Evolutionary conservation across 2,113 vertebrate species (phyloP), one percentile per base, ranked within the genome.

Genomic region (Megaleporinus macrocephalus): DNA sequence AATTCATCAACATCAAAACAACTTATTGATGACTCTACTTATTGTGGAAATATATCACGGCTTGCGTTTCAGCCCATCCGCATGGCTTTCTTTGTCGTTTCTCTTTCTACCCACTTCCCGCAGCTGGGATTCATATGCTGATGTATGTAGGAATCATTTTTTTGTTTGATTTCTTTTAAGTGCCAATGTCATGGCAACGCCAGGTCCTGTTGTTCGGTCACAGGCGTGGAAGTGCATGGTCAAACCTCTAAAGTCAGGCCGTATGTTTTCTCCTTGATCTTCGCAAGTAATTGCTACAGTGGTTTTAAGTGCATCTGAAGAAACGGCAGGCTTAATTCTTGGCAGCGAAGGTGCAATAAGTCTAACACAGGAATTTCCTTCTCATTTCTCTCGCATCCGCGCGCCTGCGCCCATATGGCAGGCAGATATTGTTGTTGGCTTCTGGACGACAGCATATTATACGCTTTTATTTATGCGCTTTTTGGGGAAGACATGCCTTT

Each of bases 341-440:
- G 87, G 89, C 84, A 82, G 75, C 65, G 66, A 44, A 89, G 86
- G 89, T 88, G 84, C 88, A 89, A 80, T 89, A 90, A 92, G 86
- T 91, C 87, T 88, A 87, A 89, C 88, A 59, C 83, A 93, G 90
- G 90, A 93, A 93, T 94, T 92, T 94, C 86, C 89, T 93, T 89
- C 90, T 76, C 79, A 78, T 88, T 90, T 53, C 57, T 30, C 79
- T 85, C 68, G 70, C 87, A 89, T 92, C 87, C 75, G 82, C 90
- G 87, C 6, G 68, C 81, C 90, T 88, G 79, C 86, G 90, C 87
- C 87, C 94, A 96, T 94, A 91, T 95, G 95, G 92, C 88, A 91
- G 87, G 91, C 93, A 95, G 94, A 94, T 94, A 95, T 87, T 89
- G 88, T 86, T 86, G 74, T 92, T 93, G 93, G 89, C 87, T 82